Evolutionary conservation across 2,113 vertebrate genomes (phyloP), one percentile per base, ranked within the genome.

Genomic region (Lophura nycthemera): DNA sequence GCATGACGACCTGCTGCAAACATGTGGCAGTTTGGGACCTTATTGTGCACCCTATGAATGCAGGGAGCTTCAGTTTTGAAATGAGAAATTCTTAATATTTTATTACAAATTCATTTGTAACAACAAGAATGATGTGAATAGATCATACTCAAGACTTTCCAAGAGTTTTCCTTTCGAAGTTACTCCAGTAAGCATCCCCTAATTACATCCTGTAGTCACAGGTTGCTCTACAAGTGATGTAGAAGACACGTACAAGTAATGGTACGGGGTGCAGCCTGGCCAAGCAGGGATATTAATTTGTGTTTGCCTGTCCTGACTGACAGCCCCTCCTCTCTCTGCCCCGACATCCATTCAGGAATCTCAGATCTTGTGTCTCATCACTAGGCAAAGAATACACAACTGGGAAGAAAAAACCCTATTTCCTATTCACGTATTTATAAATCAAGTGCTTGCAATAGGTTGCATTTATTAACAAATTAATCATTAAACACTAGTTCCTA

Each of bases 41-140:
- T 48, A 52, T 3, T 2, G 0, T 8, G 6, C 6, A 34, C 48
- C n/a, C 0, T 1, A 84, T 10, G 56, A 83, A 48, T 2, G 10
- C n/a, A 64, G 36, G 40, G 17, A 48, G 48, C 48, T 63, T 63
- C 84, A 74, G 45, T 29, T n/a, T 50, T n/a, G 40, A 81, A 71
- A 29, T 32, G 14, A 67, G 69, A 64, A 92, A 60, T 45, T 45
- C 21, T 29, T 73, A 57, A 57, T 21, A 20, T 4, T 6, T 65
- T 61, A 29, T 15, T 40, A 61, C 10, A 79, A 65, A 76, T 34
- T 13, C 34, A 21, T 0, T 11, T 59, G 27, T 21, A 70, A 45
- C 25, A 66, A 24, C 42, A 69, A 20, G 38, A 43, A 47, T 2
- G 6, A 45, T 15, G 6, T 47, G 34, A 84, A 20, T 2, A 70